Evolutionary conservation across 1,140 invertebrate genomes (phyloP).

Genomic region (Drosophila santomea): DNA sequence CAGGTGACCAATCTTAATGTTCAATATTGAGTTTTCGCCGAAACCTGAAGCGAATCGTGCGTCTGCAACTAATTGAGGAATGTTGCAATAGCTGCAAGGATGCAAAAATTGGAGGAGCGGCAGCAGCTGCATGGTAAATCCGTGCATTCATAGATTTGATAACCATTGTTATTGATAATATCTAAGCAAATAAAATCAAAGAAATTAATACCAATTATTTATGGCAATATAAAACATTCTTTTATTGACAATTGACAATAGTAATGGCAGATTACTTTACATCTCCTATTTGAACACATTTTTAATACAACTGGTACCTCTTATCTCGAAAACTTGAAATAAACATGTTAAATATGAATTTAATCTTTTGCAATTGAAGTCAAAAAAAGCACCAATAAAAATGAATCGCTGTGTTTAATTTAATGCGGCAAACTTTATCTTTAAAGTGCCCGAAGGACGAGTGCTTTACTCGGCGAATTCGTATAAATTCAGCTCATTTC

Average conservation of each 20-base stretch:
- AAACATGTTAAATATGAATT: not conserved
- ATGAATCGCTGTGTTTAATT: slow-evolving; percentile 1
- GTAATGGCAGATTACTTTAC: no score
- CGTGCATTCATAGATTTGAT: not conserved
- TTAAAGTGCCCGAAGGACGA: slow-evolving; percentile 9
- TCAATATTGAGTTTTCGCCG: slow-evolving; percentile 30
- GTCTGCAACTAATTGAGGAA: slow-evolving; percentile 43
- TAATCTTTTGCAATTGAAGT: slow-evolving; percentile 4
- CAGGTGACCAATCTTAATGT: slow-evolving; percentile 50
- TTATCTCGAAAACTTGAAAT: no score
- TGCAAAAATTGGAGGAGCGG: not conserved
- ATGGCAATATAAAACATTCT: no score
- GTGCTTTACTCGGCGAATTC: not conserved
- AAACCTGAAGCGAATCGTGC: slow-evolving; percentile 13
- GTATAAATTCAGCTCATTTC: slow-evolving; percentile 16
- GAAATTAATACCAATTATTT: no score
- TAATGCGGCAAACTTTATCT: not conserved
- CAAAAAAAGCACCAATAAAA: not conserved
- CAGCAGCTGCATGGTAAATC: slow-evolving; percentile 12
- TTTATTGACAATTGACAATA: no score
- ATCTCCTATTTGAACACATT: no score
- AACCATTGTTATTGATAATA: no score
- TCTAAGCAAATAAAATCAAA: no score
- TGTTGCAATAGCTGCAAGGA: slow-evolving; percentile 20
- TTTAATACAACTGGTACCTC: no score